phyloP scores from a whole-genome alignment of 2,797 vertebrate species.

The Phataginus tetradactyla region DNA sequence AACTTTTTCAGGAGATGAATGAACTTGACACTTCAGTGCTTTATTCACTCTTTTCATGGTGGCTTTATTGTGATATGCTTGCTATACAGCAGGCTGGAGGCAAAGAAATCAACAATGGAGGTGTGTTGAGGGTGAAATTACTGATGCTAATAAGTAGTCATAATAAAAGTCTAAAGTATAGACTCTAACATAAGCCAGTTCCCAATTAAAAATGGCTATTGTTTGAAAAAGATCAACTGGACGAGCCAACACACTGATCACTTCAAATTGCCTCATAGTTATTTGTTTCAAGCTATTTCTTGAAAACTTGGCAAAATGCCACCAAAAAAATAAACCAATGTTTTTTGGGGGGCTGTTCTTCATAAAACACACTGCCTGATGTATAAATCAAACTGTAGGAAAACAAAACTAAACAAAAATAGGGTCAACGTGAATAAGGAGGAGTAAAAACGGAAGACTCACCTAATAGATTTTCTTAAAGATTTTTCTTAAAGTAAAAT shows the following conservation, averaged over 20 bases:
- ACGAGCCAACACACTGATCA: background rate
- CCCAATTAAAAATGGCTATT: slow-evolving; percentile 52
- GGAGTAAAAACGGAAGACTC: background rate
- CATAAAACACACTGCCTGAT: background rate
- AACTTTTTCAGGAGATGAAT: slow-evolving; percentile 32
- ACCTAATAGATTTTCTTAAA: background rate
- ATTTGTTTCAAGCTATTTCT: slow-evolving; percentile 38
- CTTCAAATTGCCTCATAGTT: background rate
- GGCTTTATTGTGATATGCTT: slow-evolving; percentile 47
- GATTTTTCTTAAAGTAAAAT: background rate
- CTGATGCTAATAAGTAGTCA: slow-evolving; percentile 58
- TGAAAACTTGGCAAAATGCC: background rate
- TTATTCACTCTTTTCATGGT: slow-evolving; percentile 43
- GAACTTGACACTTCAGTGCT: slow-evolving; percentile 9
- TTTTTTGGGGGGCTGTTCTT: slow-evolving; percentile 42
- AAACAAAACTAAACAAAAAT: slow-evolving; percentile 46
- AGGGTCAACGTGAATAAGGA: background rate
- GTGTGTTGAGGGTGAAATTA: slow-evolving; percentile 54
- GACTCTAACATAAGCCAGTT: slow-evolving; percentile 28
- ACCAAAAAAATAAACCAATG: slow-evolving; percentile 6
- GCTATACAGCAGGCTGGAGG: background rate
- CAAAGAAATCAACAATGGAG: slow-evolving; percentile 23
- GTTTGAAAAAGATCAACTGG: background rate
- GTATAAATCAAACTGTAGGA: background rate
- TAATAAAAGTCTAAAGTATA: slow-evolving; percentile 40